phyloP scores from a whole-genome alignment of 2,888 invertebrate species.

The Cryptops parisi region DNA sequence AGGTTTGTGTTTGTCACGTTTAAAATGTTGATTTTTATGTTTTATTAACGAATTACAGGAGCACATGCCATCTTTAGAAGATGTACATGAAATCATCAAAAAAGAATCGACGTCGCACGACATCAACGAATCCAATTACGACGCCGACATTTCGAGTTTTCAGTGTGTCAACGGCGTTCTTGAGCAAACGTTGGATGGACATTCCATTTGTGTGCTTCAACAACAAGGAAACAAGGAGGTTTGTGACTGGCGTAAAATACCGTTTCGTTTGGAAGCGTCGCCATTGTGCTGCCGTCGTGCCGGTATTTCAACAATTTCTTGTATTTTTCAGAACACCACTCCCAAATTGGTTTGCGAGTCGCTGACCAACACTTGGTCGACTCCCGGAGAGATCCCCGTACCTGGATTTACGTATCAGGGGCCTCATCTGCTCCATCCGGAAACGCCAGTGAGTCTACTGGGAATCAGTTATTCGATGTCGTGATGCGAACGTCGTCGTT shows the following conservation, averaged over 20 bases:
- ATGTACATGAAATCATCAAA: conserved; percentile 75
- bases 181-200: background rate
- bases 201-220: too few species aligned
- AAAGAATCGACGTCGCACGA: conserved; percentile 43
- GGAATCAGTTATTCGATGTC: too few species aligned
- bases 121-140: conserved; percentile 44
- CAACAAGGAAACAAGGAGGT: conserved; percentile 24
- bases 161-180: background rate
- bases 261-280: too few species aligned
- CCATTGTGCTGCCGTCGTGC: too few species aligned
- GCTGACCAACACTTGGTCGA: conserved; percentile 56
- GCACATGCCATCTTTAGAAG: conserved; percentile 63
- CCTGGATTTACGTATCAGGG: conserved; percentile 23
- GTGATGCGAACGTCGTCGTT: too few species aligned
- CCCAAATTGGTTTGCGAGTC: conserved; percentile 69
- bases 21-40: too few species aligned
- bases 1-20: too few species aligned
- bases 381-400: conserved; percentile 34
- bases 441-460: conserved; percentile 31
- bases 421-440: conserved; percentile 23
- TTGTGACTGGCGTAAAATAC: conserved; percentile 6
- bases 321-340: conserved; percentile 48
- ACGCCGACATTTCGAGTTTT: conserved; percentile 31
- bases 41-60: conserved; percentile 16
- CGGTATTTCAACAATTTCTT: too few species aligned